These are phyloP conservation scores for Eremophila alpestris DNA, from an alignment of 2,797 vertebrate species.

Conservation along the genomic window DNA sequence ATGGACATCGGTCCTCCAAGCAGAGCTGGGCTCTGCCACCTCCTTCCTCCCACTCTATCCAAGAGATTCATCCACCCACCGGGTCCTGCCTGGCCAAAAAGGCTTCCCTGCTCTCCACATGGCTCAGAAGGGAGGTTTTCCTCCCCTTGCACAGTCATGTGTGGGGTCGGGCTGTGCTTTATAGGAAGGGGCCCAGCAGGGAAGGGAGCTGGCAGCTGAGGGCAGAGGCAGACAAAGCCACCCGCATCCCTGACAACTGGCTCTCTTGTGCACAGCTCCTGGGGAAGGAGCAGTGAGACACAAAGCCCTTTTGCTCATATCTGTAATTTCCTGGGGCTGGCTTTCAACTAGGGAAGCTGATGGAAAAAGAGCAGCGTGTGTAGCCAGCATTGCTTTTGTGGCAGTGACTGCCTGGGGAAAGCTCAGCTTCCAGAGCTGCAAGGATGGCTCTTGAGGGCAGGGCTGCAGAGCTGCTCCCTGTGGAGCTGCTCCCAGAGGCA, in stretches of 20 bases:
- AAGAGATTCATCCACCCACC: neutral
- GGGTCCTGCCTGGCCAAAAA: neutral
- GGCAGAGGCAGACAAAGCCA: constrained; percentile 24
- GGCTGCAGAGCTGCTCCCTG: neutral
- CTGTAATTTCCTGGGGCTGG: neutral
- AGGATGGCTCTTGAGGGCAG: neutral
- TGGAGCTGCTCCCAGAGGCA: neutral
- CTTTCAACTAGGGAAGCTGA: neutral
- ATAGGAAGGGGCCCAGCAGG: neutral
- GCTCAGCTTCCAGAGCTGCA: neutral
- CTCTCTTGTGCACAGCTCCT: neutral
- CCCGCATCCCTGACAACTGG: neutral
- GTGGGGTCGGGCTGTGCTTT: neutral
- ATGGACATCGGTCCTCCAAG: neutral
- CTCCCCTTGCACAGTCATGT: neutral
- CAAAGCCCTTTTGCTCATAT: neutral
- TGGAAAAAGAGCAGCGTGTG: neutral
- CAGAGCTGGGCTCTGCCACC: neutral
- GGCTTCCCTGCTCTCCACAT: too few species aligned
- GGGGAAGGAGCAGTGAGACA: neutral
- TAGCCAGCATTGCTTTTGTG: neutral
- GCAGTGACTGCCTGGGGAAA: neutral
- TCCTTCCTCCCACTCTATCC: neutral
- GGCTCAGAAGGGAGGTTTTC: neutral
- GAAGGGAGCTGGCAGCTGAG: neutral